These are phyloP conservation scores for Coronaproctus castanopsis DNA, from an alignment of 2,888 invertebrate genomes.

Conservation along the genomic window DNA sequence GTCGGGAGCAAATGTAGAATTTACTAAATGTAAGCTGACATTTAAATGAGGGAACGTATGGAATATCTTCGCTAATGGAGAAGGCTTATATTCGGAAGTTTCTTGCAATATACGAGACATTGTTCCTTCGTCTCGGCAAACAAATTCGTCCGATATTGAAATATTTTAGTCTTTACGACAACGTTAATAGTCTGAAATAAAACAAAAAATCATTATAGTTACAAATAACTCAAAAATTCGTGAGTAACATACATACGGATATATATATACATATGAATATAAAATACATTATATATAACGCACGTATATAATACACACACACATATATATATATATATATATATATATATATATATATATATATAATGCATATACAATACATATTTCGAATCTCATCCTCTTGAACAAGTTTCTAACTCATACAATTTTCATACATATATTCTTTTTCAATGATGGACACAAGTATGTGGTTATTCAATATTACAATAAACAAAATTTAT, in stretches of 20 bases:
- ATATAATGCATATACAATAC: not conserved
- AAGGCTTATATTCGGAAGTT: conserved; percentile 46
- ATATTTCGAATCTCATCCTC: no score
- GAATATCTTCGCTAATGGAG: conserved; percentile 65
- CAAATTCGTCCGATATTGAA: not conserved
- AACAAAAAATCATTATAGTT: no score
- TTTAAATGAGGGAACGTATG: conserved; percentile 82
- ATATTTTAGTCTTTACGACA: not conserved
- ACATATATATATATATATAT: not conserved
- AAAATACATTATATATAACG: not conserved
- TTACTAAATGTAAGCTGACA: conserved; percentile 71
- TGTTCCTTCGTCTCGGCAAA: conserved; percentile 12
- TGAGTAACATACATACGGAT: no score
- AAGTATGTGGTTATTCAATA: no score
- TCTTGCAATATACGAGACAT: conserved; percentile 20
- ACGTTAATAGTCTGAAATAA: no score
- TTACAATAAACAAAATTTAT: no score
- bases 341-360: not conserved
- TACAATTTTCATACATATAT: no score
- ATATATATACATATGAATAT: no score
- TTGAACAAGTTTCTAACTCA: no score
- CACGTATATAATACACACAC: not conserved
- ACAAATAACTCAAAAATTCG: no score
- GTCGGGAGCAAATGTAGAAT: conserved; percentile 75
- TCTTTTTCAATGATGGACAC: no score